Evolutionary conservation across 1,140 invertebrate genomes (phyloP).

Genomic region (Drosophila kanapiae): DNA sequence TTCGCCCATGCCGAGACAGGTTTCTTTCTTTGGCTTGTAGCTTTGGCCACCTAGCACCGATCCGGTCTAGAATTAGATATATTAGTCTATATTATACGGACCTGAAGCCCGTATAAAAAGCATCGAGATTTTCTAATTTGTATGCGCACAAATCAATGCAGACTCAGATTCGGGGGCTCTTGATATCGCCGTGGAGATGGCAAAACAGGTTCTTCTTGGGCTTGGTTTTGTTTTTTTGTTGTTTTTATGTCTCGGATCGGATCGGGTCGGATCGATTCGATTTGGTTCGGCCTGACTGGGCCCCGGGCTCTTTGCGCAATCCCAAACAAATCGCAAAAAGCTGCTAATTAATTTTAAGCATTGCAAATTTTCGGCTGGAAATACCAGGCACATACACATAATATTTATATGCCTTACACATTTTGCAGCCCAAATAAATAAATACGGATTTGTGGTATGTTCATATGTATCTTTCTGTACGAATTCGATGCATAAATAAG

Average conservation of each 20-base stretch:
- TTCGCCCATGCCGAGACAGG: slow-evolving; percentile 57
- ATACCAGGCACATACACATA: slow-evolving; percentile 55
- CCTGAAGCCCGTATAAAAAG: slow-evolving; percentile 36
- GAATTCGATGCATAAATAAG: slow-evolving; percentile 75
- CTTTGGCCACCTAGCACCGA: slow-evolving; percentile 26
- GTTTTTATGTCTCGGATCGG: neutral
- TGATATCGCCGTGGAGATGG: slow-evolving; percentile 23
- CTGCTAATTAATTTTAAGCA: slow-evolving; percentile 75
- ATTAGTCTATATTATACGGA: slow-evolving; percentile 54
- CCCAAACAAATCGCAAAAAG: slow-evolving; percentile 61
- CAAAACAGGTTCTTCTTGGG: slow-evolving; percentile 40
- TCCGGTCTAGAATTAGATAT: slow-evolving; percentile 76
- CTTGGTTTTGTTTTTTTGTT: slow-evolving; percentile 2
- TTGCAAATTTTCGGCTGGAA: slow-evolving; percentile 74
- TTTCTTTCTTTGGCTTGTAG: slow-evolving; percentile 35
- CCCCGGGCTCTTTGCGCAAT: slow-evolving; percentile 63
- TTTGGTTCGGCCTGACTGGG: slow-evolving; percentile 37
- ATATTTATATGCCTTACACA: slow-evolving; percentile 69
- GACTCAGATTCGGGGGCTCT: slow-evolving; percentile 11
- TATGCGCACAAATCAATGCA: slow-evolving; percentile 63
- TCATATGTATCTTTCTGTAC: slow-evolving; percentile 43
- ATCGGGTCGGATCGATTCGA: slow-evolving; percentile 2
- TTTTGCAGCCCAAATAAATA: slow-evolving; percentile 55
- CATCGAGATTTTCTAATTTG: slow-evolving; percentile 57
- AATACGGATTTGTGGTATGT: slow-evolving; percentile 39